These are phyloP conservation scores for Papilio aristodemus DNA, from an alignment of 1,140 invertebrate species.

Conservation along the genomic window DNA sequence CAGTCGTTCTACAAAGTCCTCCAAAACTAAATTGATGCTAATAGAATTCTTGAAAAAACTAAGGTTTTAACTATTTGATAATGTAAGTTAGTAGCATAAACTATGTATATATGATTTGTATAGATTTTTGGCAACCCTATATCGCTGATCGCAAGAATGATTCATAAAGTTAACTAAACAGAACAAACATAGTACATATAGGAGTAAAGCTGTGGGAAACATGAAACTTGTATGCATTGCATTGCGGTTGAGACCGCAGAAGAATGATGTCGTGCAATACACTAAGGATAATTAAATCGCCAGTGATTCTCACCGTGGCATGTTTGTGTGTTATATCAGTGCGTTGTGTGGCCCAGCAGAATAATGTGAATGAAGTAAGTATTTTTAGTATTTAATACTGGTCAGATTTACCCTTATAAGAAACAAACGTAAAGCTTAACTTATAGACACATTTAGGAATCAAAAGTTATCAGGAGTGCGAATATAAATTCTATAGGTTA, in stretches of 20 bases:
- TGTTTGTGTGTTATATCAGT: neutral
- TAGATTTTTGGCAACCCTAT: conserved; percentile 36
- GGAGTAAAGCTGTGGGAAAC: neutral
- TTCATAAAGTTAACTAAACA: neutral
- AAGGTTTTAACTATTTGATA: too few species aligned
- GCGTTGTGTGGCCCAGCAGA: neutral
- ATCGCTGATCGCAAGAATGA: conserved; percentile 35
- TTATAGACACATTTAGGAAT: too few species aligned
- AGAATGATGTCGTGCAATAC: neutral
- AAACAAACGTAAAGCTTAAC: too few species aligned
- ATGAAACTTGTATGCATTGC: neutral
- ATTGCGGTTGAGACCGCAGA: conserved; percentile 7
- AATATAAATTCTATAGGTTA: too few species aligned
- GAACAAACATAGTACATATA: neutral
- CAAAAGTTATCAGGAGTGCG: too few species aligned
- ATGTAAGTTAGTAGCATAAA: too few species aligned
- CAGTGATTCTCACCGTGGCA: neutral
- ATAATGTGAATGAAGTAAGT: conserved; percentile 4
- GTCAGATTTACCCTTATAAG: too few species aligned
- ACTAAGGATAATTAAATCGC: neutral
- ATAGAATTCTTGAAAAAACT: too few species aligned
- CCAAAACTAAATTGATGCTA: too few species aligned
- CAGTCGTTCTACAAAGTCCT: too few species aligned
- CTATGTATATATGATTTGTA: too few species aligned
- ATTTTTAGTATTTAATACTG: neutral